Evolutionary conservation across 2,888 invertebrate genomes (phyloP), one percentile per base, ranked within the genome.

Genomic region (Rosalia funebris): DNA sequence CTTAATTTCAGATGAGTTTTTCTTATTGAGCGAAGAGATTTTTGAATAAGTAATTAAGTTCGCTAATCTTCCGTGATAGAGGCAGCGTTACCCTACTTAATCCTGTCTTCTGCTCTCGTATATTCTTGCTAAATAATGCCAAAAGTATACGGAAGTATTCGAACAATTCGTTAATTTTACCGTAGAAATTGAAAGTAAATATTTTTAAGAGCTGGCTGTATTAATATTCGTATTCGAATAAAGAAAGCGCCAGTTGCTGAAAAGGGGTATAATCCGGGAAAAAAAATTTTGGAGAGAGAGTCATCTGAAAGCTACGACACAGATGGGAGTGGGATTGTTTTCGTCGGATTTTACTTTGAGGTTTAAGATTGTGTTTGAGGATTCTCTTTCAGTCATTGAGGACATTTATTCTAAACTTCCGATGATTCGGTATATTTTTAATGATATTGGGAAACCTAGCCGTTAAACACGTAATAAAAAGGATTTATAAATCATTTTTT

Each of bases 41-140:
- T 68, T 52, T 68, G 60, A 68, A 68, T 66, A 62, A 66, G 63
- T 68, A 67, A 70, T 70, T 67, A 68, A 64, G 61, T 67, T 67
- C 64, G 47, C 65, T 70, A 68, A 70, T 68, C 68, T 62, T 46
- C 60, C 58, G 60, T 65, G 48, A 65, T 48, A 16, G 34, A 17
- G n/a, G 16, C 16, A 15, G 41, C 5, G 46, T 12, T 41, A 19
- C 48, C 54, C 37, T 42, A 36, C 62, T 63, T 62, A 66, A 62
- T 62, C 58, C 62, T 32, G 16, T n/a, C 36, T 50, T 57, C 36
- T n/a, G 11, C 14, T 42, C 15, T 20, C 16, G 16, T 48, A 48
- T 36, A 48, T 34, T 48, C 36, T 36, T 48, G 36, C 14, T 48
- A 36, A 36, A 48, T 34, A 48, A 48, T 17, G 7, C 36, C 11